A percentile compares a stretch with the other conserved stretches of the same genome.
These are phyloP conservation scores for Seira musarum DNA, from an alignment of 2,888 invertebrate genomes.

Conservation along the genomic window DNA sequence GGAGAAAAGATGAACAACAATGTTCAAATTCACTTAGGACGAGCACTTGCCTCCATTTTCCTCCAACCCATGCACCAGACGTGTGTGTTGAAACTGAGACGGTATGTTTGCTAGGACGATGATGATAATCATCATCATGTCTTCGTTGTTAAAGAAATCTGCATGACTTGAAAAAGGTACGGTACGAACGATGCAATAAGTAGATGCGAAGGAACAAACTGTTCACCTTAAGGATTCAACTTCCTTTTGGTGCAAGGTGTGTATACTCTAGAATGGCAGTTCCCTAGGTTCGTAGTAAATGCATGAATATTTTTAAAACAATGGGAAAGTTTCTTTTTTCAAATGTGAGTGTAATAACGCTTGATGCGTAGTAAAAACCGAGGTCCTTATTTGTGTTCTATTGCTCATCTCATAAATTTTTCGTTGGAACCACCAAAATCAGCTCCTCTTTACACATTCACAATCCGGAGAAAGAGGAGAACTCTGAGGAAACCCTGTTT, in stretches of 20 bases:
- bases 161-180: not conserved
- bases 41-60: not conserved
- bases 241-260: not conserved
- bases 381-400: not conserved
- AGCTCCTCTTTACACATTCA: not conserved
- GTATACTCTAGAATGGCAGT: not conserved
- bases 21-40: not conserved
- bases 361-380: not conserved
- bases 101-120: not conserved
- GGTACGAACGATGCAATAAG: not conserved
- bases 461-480: too few species aligned
- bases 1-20: not conserved
- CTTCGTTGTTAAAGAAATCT: not conserved
- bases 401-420: not conserved
- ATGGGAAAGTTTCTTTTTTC: not conserved
- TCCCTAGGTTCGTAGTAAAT: not conserved
- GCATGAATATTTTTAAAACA: not conserved
- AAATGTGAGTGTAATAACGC: not conserved
- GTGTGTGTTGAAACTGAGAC: not conserved
- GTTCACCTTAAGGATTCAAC: conserved; percentile 6
- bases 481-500: not conserved
- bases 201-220: not conserved
- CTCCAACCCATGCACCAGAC: not conserved
- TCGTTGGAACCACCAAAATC: conserved; percentile 2
- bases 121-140: not conserved